phyloP scores from a whole-genome alignment of 2,888 invertebrate species.

The Osedax fenrisi region DNA sequence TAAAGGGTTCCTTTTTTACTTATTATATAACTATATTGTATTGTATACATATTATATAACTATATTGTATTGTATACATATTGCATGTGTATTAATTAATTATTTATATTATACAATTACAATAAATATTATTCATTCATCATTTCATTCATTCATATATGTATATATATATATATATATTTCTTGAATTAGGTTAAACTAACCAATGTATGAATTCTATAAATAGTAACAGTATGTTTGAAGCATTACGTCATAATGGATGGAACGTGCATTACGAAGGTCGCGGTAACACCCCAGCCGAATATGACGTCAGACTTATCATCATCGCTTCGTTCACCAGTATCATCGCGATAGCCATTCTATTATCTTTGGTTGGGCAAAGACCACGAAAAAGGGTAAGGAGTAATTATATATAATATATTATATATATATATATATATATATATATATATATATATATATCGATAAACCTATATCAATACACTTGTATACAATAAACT shows the following conservation, averaged over 20 bases:
- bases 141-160: no score
- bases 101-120: background rate
- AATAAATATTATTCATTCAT: background rate
- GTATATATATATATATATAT: no score
- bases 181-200: background rate
- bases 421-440: background rate
- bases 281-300: conserved; percentile 14
- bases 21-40: no score
- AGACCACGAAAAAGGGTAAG: background rate
- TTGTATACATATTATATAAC: no score
- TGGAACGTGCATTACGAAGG: conserved; percentile 33
- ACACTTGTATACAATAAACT: no score
- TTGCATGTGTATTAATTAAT: background rate
- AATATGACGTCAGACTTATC: conserved; percentile 25
- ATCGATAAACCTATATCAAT: background rate
- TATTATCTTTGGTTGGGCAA: conserved; percentile 31
- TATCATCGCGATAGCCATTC: conserved; percentile 26
- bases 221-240: conserved; percentile 25
- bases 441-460: background rate
- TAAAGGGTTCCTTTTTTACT: background rate
- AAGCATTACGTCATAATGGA: conserved; percentile 31
- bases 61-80: no score
- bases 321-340: conserved; percentile 24
- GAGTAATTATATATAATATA: background rate
- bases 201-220: background rate